Percentiles rank a stretch among this genome's conserved stretches.
Conservation (phyloP, 1,140 invertebrate species). For the Paramacrobiotus metropolitanus region DNA sequence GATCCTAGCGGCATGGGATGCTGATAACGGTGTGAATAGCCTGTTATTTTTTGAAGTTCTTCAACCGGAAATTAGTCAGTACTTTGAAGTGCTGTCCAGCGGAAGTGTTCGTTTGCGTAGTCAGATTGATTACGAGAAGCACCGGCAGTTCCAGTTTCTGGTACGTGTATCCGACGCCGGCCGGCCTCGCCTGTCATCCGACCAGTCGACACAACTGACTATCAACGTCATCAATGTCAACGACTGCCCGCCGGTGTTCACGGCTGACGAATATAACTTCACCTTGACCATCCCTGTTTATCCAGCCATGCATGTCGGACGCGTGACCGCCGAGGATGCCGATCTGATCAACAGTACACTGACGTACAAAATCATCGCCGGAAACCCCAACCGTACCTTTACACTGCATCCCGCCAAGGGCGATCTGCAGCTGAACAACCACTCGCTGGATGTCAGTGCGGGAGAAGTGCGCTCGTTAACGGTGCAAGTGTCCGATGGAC, state of each 20-base stretch:
- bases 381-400: not conserved
- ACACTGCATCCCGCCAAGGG: not conserved
- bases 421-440: not conserved
- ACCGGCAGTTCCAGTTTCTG: slow-evolving; percentile 42
- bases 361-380: not conserved
- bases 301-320: slow-evolving; percentile 16
- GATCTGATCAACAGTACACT: not conserved
- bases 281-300: slow-evolving; percentile 44
- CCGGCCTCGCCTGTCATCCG: slow-evolving; percentile 44
- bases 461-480: not conserved
- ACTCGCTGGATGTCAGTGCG: not conserved
- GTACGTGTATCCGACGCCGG: slow-evolving; percentile 67
- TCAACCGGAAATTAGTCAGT: slow-evolving; percentile 39
- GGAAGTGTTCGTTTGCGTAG: slow-evolving; percentile 1
- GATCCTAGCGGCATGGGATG: slow-evolving; percentile 48
- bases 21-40: slow-evolving; percentile 54
- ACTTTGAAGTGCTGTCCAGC: slow-evolving; percentile 61
- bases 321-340: slow-evolving; percentile 10
- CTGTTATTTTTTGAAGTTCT: slow-evolving; percentile 59
- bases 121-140: slow-evolving; percentile 53
- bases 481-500: not conserved
- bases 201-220: slow-evolving; percentile 29
- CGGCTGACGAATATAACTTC: slow-evolving; percentile 40
- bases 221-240: slow-evolving; percentile 62
- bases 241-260: slow-evolving; percentile 55